Conservation (phyloP, 2,113 vertebrate genomes). For the Progne subis region DNA sequence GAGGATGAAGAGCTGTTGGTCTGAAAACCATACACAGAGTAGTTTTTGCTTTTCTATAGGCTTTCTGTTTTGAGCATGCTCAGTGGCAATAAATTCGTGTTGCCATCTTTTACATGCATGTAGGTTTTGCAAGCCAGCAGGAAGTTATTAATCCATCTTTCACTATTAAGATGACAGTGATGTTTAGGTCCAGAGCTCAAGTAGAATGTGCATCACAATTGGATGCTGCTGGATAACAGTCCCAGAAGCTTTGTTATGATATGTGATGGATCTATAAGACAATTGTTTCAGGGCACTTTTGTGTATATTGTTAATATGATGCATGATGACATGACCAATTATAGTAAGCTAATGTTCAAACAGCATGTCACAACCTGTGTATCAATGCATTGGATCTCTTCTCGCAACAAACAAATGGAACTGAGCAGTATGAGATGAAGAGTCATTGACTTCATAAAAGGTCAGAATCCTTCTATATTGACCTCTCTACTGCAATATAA, state of each 20-base stretch:
- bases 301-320: constrained; percentile 89
- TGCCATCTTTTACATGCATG: constrained; percentile 39
- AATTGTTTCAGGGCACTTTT: constrained; percentile 89
- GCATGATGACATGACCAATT: constrained; percentile 91
- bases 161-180: constrained; percentile 66
- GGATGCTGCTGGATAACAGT: constrained; percentile 77
- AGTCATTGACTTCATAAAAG: constrained; percentile 81
- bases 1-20: neutral
- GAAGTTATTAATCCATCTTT: constrained; percentile 68
- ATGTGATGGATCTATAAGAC: constrained; percentile 88
- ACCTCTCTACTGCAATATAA: neutral
- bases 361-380: constrained; percentile 93
- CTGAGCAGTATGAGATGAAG: constrained; percentile 70
- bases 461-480: constrained; percentile 39
- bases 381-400: constrained; percentile 87
- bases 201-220: constrained; percentile 69
- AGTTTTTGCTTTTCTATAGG: neutral
- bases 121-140: constrained; percentile 65
- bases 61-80: constrained; percentile 61
- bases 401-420: constrained; percentile 84
- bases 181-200: constrained; percentile 67
- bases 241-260: constrained; percentile 81
- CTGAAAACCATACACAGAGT: neutral
- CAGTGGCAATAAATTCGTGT: constrained; percentile 30
- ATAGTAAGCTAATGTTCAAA: constrained; percentile 87